Percentiles rank a stretch among this genome's conserved stretches.
Evolutionary conservation across 2,113 vertebrate species (phyloP).

Genomic region (Narcine bancroftii): DNA sequence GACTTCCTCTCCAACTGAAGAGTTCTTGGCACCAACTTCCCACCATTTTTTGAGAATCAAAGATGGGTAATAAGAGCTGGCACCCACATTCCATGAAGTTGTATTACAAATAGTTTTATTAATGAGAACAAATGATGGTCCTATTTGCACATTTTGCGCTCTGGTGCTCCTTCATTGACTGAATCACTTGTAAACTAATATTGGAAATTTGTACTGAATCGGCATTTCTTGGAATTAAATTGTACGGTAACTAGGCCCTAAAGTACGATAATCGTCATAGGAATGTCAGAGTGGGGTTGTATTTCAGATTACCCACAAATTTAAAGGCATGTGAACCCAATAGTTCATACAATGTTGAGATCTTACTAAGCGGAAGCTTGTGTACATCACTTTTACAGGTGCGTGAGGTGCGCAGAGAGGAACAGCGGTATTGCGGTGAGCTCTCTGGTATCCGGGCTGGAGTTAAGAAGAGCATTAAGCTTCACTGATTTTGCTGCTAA

Average conservation of each 20-base stretch:
- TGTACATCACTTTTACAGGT: conserved; percentile 55
- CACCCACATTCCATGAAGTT: no score
- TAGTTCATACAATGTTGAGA: no score
- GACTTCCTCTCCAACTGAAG: no score
- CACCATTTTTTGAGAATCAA: neutral
- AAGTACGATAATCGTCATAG: no score
- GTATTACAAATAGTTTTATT: neutral
- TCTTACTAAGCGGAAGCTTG: neutral
- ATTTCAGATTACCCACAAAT: neutral
- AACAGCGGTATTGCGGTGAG: conserved; percentile 74
- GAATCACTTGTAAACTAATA: neutral
- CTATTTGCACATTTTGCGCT: neutral
- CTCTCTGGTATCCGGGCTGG: conserved; percentile 85
- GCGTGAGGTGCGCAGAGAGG: conserved; percentile 70
- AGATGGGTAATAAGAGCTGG: neutral
- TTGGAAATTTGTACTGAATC: neutral
- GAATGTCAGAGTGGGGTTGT: neutral
- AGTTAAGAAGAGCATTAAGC: conserved; percentile 86
- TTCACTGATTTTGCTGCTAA: conserved; percentile 57
- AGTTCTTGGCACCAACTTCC: no score
- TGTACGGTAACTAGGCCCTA: neutral
- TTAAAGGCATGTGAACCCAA: neutral
- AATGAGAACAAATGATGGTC: neutral
- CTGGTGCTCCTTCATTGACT: neutral
- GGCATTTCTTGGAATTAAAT: neutral